Percentiles rank a stretch among this genome's conserved stretches.
phyloP scores from a whole-genome alignment of 2,113 vertebrate genomes.

The Pluvialis apricaria region DNA sequence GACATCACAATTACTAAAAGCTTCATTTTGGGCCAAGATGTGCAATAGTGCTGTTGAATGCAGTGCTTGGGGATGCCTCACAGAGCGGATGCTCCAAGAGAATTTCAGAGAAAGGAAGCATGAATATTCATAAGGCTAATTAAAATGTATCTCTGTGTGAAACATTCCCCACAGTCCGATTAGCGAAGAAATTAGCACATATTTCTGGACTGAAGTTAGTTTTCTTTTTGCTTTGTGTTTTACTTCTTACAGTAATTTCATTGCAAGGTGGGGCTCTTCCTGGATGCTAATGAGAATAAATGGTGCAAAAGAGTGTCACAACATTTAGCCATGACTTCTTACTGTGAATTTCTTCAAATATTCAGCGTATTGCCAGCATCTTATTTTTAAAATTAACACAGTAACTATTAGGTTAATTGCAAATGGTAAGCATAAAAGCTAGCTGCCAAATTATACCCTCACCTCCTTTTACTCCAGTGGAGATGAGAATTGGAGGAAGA shows the following conservation, averaged over 20 bases:
- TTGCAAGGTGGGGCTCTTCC: neutral
- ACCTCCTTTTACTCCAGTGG: slow-evolving; percentile 99
- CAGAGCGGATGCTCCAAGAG: neutral
- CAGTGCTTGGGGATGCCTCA: neutral
- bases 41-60: neutral
- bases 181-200: slow-evolving; percentile 41
- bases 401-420: neutral
- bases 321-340: neutral
- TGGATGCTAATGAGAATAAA: neutral
- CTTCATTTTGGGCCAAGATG: neutral
- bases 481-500: slow-evolving; percentile 98
- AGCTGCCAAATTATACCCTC: slow-evolving; percentile 7
- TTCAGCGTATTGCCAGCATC: neutral
- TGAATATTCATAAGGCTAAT: slow-evolving; percentile 57
- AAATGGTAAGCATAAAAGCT: neutral
- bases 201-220: slow-evolving; percentile 21
- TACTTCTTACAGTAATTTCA: neutral
- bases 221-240: neutral
- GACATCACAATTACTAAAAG: neutral
- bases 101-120: neutral
- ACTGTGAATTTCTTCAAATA: neutral
- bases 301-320: neutral
- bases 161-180: slow-evolving; percentile 27
- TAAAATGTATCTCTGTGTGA: slow-evolving; percentile 37
- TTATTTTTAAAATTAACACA: slow-evolving; percentile 4